phyloP scores from a whole-genome alignment of 2,797 vertebrate species.

The Triplophysa yarkandensis region DNA sequence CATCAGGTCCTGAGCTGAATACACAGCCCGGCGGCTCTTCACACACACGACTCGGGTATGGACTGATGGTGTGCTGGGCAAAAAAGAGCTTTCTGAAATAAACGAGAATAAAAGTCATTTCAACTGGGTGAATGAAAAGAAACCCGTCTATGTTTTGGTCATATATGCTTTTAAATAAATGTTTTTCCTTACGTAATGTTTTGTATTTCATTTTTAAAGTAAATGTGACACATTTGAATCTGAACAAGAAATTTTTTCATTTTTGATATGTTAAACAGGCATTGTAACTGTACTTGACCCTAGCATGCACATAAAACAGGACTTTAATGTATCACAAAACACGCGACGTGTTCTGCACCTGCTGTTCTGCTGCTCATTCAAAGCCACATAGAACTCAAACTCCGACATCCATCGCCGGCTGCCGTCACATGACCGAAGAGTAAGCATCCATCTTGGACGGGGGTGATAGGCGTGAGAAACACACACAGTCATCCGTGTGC shows the following conservation, averaged over 20 bases:
- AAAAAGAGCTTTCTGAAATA: conserved; percentile 87
- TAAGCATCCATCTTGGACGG: conserved; percentile 95
- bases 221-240: too few species aligned
- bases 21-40: conserved; percentile 83
- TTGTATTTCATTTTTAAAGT: background rate
- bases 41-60: conserved; percentile 90
- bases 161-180: too few species aligned
- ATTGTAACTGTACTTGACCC: background rate
- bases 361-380: conserved; percentile 82
- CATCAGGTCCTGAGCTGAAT: conserved; percentile 84
- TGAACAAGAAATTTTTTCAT: background rate
- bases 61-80: conserved; percentile 87
- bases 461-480: conserved; percentile 92
- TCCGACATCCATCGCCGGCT: conserved; percentile 88
- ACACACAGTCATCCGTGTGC: conserved; percentile 93
- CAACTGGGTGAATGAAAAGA: background rate
- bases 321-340: conserved; percentile 7
- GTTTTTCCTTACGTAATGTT: background rate
- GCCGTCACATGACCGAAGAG: conserved; percentile 83
- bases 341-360: conserved; percentile 70
- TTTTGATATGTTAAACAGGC: background rate
- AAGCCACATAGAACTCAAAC: conserved; percentile 92
- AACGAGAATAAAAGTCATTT: background rate
- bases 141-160: background rate
- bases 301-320: background rate